Evolutionary conservation across 2,888 invertebrate genomes (phyloP), one percentile per base, ranked within the genome.

Genomic region (Phalera bucephala): DNA sequence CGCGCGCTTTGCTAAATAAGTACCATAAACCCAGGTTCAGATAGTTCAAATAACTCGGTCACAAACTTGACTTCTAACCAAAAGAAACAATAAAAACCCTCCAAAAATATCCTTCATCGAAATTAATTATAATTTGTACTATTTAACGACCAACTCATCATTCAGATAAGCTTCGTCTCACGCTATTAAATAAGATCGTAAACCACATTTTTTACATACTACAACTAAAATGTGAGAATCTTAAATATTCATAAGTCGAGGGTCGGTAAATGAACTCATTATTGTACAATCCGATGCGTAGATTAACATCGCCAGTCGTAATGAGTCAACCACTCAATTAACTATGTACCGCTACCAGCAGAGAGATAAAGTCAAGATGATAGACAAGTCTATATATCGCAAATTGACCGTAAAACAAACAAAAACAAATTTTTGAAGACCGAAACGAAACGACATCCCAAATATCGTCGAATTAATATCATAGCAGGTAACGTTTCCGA

Each of bases 331-430:
- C 60, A 59, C 76, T 80, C 77, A 81, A 82, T 87, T 82, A 79
- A 70, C 51, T 28, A 29, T 15, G 35, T 51, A 50, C 57, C 40
- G 58, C 56, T 55, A 63, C 68, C 56, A 65, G 59, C 62, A 71
- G 60, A 52, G 51, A 58, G 62, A 70, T 69, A 72, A 63, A 43
- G 51, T 58, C 59, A 29, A 63, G 70, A 74, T 69, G 10, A 8
- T 41, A 53, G 63, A 71, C 68, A 73, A 55, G 67, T 74, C 70
- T 70, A 61, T 61, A 65, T 70, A 77, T 77, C 73, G 79, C 83
- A 85, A 87, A 88, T 87, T 83, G 72, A 52, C 76, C 81, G 79
- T 79, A 81, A 88, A 86, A 84, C 80, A 86, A 89, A 85, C 79
- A 82, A 81, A 80, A 76, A 76, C 56, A 70, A 64, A 64, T 67